These are phyloP conservation scores for Eumerus sabulonum DNA, from an alignment of 2,888 invertebrate species.

Conservation along the genomic window DNA sequence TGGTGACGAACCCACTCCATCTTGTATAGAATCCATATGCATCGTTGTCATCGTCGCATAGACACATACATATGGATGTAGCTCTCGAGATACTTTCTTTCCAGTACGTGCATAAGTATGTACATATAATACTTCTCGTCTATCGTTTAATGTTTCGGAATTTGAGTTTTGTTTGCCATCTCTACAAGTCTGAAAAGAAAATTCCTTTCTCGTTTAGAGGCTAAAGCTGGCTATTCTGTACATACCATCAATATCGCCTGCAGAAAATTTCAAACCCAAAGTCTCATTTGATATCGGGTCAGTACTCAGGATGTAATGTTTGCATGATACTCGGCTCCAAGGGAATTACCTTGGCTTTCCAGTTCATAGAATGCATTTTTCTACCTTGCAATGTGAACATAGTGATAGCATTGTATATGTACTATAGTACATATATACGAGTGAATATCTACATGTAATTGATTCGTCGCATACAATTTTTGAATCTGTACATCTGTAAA, in stretches of 20 bases:
- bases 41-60: constrained; percentile 10
- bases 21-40: constrained; percentile 5
- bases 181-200: neutral
- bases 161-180: constrained; percentile 21
- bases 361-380: neutral
- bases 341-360: constrained; percentile 30
- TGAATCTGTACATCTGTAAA: no score
- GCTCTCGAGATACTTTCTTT: neutral
- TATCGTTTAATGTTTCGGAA: neutral
- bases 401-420: no score
- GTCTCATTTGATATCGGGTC: neutral
- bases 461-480: no score
- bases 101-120: constrained; percentile 9
- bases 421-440: no score
- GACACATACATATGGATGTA: neutral
- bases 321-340: constrained; percentile 18
- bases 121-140: no score
- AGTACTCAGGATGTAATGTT: constrained; percentile 1
- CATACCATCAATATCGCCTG: neutral
- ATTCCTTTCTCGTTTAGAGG: neutral
- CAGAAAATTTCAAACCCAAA: neutral
- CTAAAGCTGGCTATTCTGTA: constrained; percentile 1
- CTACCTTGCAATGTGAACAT: neutral
- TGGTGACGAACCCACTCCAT: neutral
- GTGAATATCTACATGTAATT: no score